Evolutionary conservation across 2,888 invertebrate species (phyloP).

Genomic region (Phalangium opilio): DNA sequence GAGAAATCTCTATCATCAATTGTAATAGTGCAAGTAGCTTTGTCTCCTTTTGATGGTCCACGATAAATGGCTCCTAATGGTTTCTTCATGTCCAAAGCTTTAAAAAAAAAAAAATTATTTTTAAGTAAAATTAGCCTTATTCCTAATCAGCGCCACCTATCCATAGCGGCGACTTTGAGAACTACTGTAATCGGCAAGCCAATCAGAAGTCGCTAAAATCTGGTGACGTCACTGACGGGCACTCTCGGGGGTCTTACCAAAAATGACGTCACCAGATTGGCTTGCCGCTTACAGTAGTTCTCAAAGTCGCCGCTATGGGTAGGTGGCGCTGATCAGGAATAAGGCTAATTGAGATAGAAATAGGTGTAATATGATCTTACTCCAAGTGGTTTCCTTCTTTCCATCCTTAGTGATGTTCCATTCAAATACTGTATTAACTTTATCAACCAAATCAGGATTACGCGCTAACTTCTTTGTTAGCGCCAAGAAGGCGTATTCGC

Average conservation of each 20-base stretch:
- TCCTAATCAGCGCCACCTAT: neutral
- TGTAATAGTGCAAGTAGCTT: conserved; percentile 70
- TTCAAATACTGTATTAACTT: conserved; percentile 63
- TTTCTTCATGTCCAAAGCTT: conserved; percentile 63
- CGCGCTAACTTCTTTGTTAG: conserved; percentile 18
- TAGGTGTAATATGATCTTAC: no score
- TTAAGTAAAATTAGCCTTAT: neutral
- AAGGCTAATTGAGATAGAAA: no score
- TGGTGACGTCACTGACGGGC: no score
- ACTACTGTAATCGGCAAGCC: no score
- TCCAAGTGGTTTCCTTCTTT: conserved; percentile 38
- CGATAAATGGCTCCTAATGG: conserved; percentile 48
- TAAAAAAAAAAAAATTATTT: conserved; percentile 1
- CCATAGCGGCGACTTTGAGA: neutral
- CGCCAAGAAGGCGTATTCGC: conserved; percentile 19
- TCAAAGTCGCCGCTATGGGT: no score
- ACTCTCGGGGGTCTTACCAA: no score
- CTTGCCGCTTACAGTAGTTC: no score
- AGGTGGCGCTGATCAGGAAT: no score
- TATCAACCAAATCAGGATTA: conserved; percentile 49
- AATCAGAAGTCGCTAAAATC: no score
- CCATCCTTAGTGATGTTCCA: conserved; percentile 74
- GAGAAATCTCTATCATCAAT: conserved; percentile 56
- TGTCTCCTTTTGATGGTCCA: conserved; percentile 53
- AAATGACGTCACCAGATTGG: no score